Evolutionary conservation across 2,113 vertebrate genomes (phyloP), one percentile per base, ranked within the genome.

Genomic region (Spizaetus ornatus): DNA sequence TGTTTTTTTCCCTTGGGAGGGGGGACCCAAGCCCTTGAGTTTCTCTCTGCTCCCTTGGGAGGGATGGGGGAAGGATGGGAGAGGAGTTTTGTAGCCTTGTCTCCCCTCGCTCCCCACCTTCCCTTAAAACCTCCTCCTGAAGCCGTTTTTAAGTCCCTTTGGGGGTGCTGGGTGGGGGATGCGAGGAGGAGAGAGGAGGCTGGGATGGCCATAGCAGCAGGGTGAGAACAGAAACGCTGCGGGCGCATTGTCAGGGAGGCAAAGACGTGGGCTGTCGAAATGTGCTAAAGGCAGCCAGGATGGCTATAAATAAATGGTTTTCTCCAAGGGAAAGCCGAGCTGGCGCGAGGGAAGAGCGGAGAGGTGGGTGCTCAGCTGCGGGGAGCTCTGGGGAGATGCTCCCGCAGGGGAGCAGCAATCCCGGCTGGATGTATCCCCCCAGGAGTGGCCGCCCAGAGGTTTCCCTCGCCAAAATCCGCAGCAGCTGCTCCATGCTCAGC

Each of bases 231-330:
- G 89, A 89, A 89, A 76, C 2, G 13, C 81, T 87, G 91, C 5
- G 9, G 95, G 78, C 0, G 1, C 81, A 84, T 92, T n/a, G 15
- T 95, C 61, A 52, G 86, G 59, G 93, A 96, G 84, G 94, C 93
- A 95, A 96, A 96, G 91, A 70, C n/a, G 69, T 93, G 93, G 94
- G 95, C 81, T 96, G 91, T 67, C 3, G 19, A 89, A 94, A 96
- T 91, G 95, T 95, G 95, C 93, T 91, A 84, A 95, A 95, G 94
- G 91, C 95, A 94, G 63, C 76, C 79, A 82, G 85, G 85, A n/a
- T 58, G 58, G 42, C 71, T 97, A 96, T 96, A 97, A 97, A 97
- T 95, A 96, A 96, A 69, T 40, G 27, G 85, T 45, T 94, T 94
- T 93, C 79, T 93, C 71, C 47, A 58, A 90, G 67, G 93, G 59